Percentiles rank a stretch among this genome's conserved stretches.
Evolutionary conservation across 2,797 vertebrate genomes (phyloP).

Genomic region (Taeniopygia guttata): DNA sequence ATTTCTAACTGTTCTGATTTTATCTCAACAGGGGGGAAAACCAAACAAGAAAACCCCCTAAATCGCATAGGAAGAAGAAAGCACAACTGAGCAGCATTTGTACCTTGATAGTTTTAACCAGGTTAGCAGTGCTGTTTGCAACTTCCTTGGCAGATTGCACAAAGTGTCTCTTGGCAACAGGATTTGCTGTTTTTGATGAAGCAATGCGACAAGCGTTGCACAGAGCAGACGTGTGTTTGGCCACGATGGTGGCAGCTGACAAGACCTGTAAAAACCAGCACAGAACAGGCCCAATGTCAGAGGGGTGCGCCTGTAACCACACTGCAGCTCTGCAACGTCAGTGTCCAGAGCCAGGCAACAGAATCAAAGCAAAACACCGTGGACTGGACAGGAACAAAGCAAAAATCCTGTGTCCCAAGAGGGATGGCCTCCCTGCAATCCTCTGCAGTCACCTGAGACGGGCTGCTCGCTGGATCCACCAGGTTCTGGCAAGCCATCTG

Average conservation of each 20-base stretch:
- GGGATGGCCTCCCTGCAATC: fast-evolving
- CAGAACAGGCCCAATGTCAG: background rate
- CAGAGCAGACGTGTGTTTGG: constrained; percentile 95
- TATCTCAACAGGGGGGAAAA: background rate
- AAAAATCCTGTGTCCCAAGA: fast-evolving
- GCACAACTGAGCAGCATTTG: background rate
- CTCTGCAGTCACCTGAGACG: constrained; percentile 85
- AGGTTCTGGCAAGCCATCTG: constrained; percentile 98
- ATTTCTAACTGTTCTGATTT: background rate
- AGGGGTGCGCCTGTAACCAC: background rate
- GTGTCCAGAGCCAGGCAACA: background rate
- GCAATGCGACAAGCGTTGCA: constrained; percentile 97
- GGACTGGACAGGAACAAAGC: background rate
- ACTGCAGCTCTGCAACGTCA: background rate
- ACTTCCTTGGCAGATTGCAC: constrained; percentile 99
- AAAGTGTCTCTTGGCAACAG: constrained; percentile 95
- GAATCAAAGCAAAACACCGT: background rate
- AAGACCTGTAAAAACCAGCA: constrained; percentile 81
- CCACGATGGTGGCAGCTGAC: constrained; percentile 96
- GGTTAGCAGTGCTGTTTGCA: constrained; percentile 97
- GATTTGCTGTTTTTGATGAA: constrained; percentile 96
- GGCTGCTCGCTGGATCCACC: constrained; percentile 94
- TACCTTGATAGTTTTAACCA: constrained; percentile 99
- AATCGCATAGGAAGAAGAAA: background rate
- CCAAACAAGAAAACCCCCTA: background rate